Conservation (phyloP, 2,888 invertebrate species). For the Pollenia angustigena region DNA sequence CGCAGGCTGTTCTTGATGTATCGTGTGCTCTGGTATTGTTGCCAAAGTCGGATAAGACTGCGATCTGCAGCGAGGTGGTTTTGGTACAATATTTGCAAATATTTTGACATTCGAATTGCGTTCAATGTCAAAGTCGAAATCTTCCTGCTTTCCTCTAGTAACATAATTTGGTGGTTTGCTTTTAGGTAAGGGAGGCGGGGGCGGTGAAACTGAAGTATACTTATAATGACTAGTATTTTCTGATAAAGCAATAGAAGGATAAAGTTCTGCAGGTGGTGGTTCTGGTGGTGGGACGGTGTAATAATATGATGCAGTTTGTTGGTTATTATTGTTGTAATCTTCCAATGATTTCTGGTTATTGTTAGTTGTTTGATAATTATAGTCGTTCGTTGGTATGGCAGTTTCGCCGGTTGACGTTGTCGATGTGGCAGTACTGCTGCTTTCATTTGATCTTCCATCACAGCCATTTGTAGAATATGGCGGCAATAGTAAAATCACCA, state of each 20-base stretch:
- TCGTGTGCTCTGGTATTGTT: constrained; percentile 72
- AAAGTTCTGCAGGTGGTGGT: constrained; percentile 52
- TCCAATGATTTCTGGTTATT: constrained; percentile 49
- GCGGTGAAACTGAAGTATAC: constrained; percentile 66
- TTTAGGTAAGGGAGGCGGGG: constrained; percentile 77
- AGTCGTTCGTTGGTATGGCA: constrained; percentile 80
- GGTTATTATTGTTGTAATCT: constrained; percentile 61
- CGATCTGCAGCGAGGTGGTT: constrained; percentile 80
- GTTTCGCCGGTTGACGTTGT: constrained; percentile 83
- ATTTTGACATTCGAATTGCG: constrained; percentile 42
- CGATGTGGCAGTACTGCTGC: constrained; percentile 79
- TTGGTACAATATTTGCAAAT: constrained; percentile 80
- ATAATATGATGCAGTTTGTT: constrained; percentile 54
- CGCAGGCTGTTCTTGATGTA: constrained; percentile 68
- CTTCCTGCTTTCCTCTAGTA: constrained; percentile 52
- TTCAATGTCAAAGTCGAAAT: constrained; percentile 16
- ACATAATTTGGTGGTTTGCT: constrained; percentile 76
- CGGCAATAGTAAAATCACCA: constrained; percentile 85
- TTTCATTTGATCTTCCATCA: constrained; percentile 80
- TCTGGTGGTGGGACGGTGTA: constrained; percentile 65
- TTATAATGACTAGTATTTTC: constrained; percentile 67
- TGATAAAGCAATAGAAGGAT: constrained; percentile 51
- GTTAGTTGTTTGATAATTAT: constrained; percentile 72
- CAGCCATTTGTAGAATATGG: constrained; percentile 83
- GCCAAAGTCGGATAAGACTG: constrained; percentile 67